phyloP scores from a whole-genome alignment of 2,797 vertebrate genomes.

The Rachycentron canadum region DNA sequence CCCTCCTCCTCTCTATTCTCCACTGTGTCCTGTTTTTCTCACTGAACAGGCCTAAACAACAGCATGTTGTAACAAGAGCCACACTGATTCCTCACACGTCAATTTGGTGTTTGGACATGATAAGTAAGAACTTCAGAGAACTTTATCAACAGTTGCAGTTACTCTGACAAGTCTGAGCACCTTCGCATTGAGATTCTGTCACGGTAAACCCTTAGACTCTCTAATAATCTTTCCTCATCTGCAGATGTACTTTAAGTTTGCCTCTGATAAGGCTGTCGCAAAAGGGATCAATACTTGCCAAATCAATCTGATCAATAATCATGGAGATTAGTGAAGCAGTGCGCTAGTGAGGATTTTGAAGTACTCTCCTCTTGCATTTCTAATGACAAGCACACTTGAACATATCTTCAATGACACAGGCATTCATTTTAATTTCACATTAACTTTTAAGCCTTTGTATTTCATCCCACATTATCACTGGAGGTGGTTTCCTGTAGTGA shows the following conservation, averaged over 20 bases:
- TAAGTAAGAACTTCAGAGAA: slow-evolving; percentile 44
- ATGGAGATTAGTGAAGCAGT: slow-evolving; percentile 68
- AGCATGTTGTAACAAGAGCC: slow-evolving; percentile 15
- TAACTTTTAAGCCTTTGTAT: slow-evolving; percentile 44
- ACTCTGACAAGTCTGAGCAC: slow-evolving; percentile 45
- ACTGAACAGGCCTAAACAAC: slow-evolving; percentile 4
- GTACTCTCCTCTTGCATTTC: slow-evolving; percentile 47
- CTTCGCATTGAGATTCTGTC: slow-evolving; percentile 69
- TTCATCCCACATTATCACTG: slow-evolving; percentile 31
- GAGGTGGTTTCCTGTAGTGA: slow-evolving; percentile 27
- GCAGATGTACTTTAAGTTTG: slow-evolving; percentile 76
- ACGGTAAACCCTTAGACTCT: slow-evolving; percentile 58
- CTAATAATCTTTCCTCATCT: slow-evolving; percentile 73
- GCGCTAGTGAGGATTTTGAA: slow-evolving; percentile 50
- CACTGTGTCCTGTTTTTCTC: neutral
- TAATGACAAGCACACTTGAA: slow-evolving; percentile 47
- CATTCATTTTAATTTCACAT: slow-evolving; percentile 38
- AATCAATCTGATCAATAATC: slow-evolving; percentile 80
- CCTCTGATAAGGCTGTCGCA: slow-evolving; percentile 75
- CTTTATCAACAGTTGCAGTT: slow-evolving; percentile 46
- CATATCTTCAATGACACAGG: slow-evolving; percentile 48
- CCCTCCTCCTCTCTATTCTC: neutral
- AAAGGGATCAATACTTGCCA: slow-evolving; percentile 74
- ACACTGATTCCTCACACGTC: slow-evolving; percentile 14
- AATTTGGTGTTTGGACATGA: slow-evolving; percentile 21